Conservation (phyloP, 1,140 invertebrate genomes). For the Micrasema minimum region DNA sequence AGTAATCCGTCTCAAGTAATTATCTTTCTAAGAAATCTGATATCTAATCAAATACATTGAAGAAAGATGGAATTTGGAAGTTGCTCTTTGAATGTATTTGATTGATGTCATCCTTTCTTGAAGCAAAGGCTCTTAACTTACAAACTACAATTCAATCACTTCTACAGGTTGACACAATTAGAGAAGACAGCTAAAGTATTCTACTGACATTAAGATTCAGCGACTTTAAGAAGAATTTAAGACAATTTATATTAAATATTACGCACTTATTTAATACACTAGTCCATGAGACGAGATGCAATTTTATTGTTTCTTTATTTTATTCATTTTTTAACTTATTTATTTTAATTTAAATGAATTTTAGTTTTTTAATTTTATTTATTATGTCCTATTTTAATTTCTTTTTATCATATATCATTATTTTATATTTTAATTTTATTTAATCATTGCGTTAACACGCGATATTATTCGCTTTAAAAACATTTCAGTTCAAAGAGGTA, state of each 20-base stretch:
- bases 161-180: slow-evolving; percentile 1
- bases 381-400: slow-evolving; percentile 7
- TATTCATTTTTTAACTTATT: slow-evolving; percentile 15
- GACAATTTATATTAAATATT: slow-evolving; percentile 22
- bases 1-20: not conserved
- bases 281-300: slow-evolving; percentile 36
- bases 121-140: not conserved
- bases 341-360: not conserved
- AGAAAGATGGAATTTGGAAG: slow-evolving; percentile 52
- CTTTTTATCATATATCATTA: not conserved
- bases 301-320: slow-evolving; percentile 14
- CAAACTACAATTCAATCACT: not conserved
- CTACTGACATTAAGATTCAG: slow-evolving; percentile 45
- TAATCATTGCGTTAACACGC: not conserved
- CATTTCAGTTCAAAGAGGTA: too few relatives aligned
- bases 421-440: slow-evolving; percentile 11
- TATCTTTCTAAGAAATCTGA: slow-evolving; percentile 18
- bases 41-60: slow-evolving; percentile 32
- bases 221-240: slow-evolving; percentile 36
- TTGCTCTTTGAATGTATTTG: slow-evolving; percentile 48
- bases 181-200: slow-evolving; percentile 17
- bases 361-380: slow-evolving; percentile 5
- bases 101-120: slow-evolving; percentile 12
- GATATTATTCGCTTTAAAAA: too few relatives aligned
- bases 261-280: slow-evolving; percentile 30